A percentile compares a stretch with the other conserved stretches of the same genome.
phyloP scores from a whole-genome alignment of 2,113 vertebrate genomes.

The Elgaria multicarinata region DNA sequence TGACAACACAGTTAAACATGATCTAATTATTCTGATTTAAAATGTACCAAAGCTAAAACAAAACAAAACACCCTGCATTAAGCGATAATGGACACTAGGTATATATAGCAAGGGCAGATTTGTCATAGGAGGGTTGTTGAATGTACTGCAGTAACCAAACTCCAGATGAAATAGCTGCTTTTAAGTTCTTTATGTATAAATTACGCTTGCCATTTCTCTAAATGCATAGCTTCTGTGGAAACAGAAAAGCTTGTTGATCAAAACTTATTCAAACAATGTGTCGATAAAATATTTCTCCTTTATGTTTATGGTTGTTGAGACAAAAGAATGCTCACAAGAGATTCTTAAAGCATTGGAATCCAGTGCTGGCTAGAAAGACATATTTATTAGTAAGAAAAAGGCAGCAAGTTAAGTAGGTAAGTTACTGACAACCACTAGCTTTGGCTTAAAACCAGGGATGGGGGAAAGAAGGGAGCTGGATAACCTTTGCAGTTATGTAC shows the following conservation, averaged over 20 bases:
- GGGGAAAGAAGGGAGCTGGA: background rate
- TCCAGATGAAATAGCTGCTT: constrained; percentile 42
- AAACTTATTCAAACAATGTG: constrained; percentile 28
- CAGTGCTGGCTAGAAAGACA: constrained; percentile 35
- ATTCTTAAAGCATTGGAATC: constrained; percentile 61
- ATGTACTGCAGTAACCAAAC: constrained; percentile 48
- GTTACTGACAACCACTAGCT: constrained; percentile 56
- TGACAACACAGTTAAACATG: constrained; percentile 22
- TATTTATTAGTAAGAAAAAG: constrained; percentile 47
- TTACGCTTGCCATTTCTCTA: constrained; percentile 66
- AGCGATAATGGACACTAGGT: background rate
- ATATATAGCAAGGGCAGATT: constrained; percentile 5
- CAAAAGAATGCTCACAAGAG: constrained; percentile 39
- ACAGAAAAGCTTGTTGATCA: constrained; percentile 12
- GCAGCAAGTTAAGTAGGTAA: constrained; percentile 9
- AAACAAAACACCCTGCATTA: too few species aligned
- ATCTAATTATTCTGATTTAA: background rate
- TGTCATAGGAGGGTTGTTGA: constrained; percentile 35
- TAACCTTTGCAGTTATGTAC: constrained; percentile 33
- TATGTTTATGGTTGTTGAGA: background rate
- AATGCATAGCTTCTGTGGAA: constrained; percentile 53
- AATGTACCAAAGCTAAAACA: constrained; percentile 16
- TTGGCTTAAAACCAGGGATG: constrained; percentile 37
- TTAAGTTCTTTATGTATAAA: constrained; percentile 64
- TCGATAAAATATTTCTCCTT: constrained; percentile 54